Evolutionary conservation across 1,140 invertebrate species (phyloP).

Genomic region (Eriocheir sinensis): DNA sequence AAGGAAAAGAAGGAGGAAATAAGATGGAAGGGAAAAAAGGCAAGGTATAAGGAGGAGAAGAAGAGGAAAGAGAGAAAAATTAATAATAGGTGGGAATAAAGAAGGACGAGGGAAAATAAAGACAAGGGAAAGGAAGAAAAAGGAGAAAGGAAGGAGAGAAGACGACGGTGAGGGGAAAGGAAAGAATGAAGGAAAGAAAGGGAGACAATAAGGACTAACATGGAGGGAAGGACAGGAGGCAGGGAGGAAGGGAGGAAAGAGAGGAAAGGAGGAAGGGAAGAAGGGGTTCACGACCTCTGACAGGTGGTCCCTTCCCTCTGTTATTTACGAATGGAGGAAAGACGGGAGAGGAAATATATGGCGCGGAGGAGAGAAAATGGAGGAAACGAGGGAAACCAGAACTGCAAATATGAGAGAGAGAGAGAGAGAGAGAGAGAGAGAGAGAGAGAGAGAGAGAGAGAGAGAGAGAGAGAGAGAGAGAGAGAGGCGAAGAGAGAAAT

Average conservation of each 20-base stretch:
- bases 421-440: background rate
- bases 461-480: background rate
- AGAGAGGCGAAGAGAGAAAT: too few species aligned
- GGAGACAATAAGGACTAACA: too few species aligned
- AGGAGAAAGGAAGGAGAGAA: background rate
- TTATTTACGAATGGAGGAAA: constrained; percentile 45
- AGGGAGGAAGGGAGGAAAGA: background rate
- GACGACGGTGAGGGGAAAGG: background rate
- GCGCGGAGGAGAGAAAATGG: background rate
- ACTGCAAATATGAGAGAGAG: background rate
- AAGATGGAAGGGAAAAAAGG: background rate
- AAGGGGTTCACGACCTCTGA: constrained; percentile 55
- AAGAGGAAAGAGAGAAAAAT: background rate
- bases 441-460: background rate
- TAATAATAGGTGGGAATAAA: background rate
- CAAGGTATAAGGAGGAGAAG: background rate
- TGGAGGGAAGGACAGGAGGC: background rate
- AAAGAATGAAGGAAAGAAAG: background rate
- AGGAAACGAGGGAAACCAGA: background rate
- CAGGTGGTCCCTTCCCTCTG: constrained; percentile 44
- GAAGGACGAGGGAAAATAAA: background rate
- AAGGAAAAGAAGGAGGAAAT: background rate
- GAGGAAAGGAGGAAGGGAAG: constrained; percentile 16
- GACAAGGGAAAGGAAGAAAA: background rate
- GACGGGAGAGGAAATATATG: background rate